Conservation (phyloP, 2,888 invertebrate species). For the Cheilosia vulpina region DNA sequence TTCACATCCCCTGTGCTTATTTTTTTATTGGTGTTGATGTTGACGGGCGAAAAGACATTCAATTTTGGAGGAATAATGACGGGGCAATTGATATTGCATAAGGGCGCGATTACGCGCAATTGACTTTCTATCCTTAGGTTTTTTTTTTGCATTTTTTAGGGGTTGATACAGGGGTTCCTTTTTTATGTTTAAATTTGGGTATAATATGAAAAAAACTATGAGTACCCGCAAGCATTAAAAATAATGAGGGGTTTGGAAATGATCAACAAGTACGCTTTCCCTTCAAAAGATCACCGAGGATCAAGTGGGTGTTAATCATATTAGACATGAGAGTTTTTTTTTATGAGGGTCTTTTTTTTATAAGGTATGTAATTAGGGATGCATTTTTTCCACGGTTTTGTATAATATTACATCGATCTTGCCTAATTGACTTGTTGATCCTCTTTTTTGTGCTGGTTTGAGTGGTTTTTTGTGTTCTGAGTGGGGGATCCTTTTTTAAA, state of each 20-base stretch:
- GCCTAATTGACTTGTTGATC: constrained; percentile 72
- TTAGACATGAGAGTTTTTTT: constrained; percentile 45
- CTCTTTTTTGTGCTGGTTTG: constrained; percentile 28
- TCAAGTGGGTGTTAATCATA: constrained; percentile 72
- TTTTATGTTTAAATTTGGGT: constrained; percentile 60
- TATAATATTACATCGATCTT: constrained; percentile 43
- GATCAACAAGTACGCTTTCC: constrained; percentile 59
- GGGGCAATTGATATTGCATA: constrained; percentile 67
- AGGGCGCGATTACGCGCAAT: constrained; percentile 72
- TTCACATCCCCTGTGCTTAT: constrained; percentile 32
- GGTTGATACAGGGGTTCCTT: constrained; percentile 35
- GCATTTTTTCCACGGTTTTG: constrained; percentile 48
- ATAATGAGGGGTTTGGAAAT: constrained; percentile 40
- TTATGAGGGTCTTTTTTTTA: constrained; percentile 58
- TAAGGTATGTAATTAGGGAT: constrained; percentile 43
- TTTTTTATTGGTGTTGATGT: constrained; percentile 52
- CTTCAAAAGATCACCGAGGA: constrained; percentile 18
- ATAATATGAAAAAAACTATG: constrained; percentile 5
- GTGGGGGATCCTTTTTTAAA: constrained; percentile 54
- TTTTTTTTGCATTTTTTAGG: constrained; percentile 53
- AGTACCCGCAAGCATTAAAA: constrained; percentile 30
- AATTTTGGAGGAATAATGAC: constrained; percentile 32
- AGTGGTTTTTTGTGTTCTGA: constrained; percentile 39
- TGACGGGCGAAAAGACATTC: constrained; percentile 18
- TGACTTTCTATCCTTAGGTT: constrained; percentile 46